Base-by-base conservation (phyloP, 1,140 invertebrate genomes). In the Cherax destructor region DNA sequence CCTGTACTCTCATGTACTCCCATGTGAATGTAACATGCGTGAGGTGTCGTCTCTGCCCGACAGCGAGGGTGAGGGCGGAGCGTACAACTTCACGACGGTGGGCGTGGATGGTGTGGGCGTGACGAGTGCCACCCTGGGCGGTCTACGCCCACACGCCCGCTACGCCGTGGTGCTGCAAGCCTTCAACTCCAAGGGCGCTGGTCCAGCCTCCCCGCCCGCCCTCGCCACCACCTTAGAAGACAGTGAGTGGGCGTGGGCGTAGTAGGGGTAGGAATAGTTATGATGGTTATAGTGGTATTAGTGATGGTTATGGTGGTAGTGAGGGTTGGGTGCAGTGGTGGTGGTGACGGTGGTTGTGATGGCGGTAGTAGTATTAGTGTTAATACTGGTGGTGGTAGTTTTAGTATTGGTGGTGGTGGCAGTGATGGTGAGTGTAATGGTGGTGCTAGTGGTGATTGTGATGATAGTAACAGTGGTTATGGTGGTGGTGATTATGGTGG, bases 111-210 rank as follows among this genome's bases (percentile, higher is more conserved):
- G 95, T 16, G 76, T 86, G 21, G 86, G 89, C 24, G 83, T 84
- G 41, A 93, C 91, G 5, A 90, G 86, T 1, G 87, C 89, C 52
- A 91, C 86, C 1, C 30, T 93, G 69, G 41, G 77, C 13, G 92
- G 93, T 69, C 91, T 95, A 18, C 87, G 88, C 56, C 93, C 94
- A 7, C 93, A 93, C 77, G 94, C 94, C n/a, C 93, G 93, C 50
- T 99, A 99, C 94, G 97, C 97, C 4, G 97, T 99, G 1, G 97
- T 99, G 2, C 97, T 99, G 24, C 98, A 99, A 95, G 98, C 98
- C 0, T 99, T 98, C 94, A 99, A 99, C 94, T 97, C 97, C 94
- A 97, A 98, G 93, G 98, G 98, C 18, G 96, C 97, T 1, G 98
- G 98, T 61, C 98, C 98, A 0, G 96, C 98, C 94, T 98, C 97